Conservation (phyloP, 1,140 invertebrate genomes). For the Heliconius eleuchia region DNA sequence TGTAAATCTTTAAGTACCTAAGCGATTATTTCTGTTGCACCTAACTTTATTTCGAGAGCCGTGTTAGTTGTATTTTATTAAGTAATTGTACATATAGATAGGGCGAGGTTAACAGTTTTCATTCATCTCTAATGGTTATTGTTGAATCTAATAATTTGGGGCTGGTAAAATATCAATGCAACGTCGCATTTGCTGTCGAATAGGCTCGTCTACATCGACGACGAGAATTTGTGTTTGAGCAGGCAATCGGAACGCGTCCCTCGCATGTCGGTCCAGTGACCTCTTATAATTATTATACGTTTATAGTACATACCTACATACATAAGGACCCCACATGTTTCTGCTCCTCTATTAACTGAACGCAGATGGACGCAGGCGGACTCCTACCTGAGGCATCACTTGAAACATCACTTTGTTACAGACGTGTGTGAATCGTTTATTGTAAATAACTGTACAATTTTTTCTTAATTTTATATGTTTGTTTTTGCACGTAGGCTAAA, state of each 20-base stretch:
- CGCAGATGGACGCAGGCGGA: slow-evolving; percentile 1
- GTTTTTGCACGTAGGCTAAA: slow-evolving; percentile 20
- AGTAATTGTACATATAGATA: slow-evolving; percentile 76
- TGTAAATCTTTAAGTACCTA: slow-evolving; percentile 72
- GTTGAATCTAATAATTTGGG: slow-evolving; percentile 60
- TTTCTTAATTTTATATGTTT: slow-evolving; percentile 16
- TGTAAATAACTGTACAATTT: slow-evolving; percentile 20
- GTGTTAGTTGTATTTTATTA: slow-evolving; percentile 71
- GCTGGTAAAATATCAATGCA: slow-evolving; percentile 69
- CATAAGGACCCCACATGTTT: slow-evolving; percentile 58
- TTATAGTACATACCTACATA: slow-evolving; percentile 50
- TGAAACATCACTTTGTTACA: slow-evolving; percentile 30
- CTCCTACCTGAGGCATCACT: slow-evolving; percentile 16
- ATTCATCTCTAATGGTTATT: slow-evolving; percentile 69
- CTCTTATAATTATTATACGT: slow-evolving; percentile 58
- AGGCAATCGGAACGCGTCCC: slow-evolving; percentile 53
- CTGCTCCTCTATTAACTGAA: slow-evolving; percentile 66
- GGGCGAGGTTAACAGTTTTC: slow-evolving; percentile 70
- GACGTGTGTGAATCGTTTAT: not conserved
- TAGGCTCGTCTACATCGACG: slow-evolving; percentile 7
- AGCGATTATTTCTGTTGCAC: slow-evolving; percentile 75
- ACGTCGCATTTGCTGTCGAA: slow-evolving; percentile 65
- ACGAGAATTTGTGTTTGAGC: not conserved
- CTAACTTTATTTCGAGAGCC: slow-evolving; percentile 74
- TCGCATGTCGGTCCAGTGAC: slow-evolving; percentile 60